Conservation (phyloP, 2,888 invertebrate species). For the Cosmorhoe ocellata region DNA sequence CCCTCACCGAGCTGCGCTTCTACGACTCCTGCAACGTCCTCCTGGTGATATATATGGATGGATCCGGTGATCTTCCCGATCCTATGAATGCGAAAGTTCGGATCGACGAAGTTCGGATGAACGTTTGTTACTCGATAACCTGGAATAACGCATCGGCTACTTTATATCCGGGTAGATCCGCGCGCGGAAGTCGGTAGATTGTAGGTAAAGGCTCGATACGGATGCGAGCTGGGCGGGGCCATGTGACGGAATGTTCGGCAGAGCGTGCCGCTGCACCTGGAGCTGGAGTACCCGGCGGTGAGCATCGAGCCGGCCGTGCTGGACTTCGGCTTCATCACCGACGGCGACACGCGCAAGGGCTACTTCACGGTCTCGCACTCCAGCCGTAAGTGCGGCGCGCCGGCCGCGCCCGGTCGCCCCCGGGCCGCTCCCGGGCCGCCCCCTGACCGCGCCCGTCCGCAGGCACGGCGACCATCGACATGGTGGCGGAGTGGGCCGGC, state of each 20-base stretch:
- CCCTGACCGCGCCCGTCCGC: too few relatives aligned
- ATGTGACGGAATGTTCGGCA: too few relatives aligned
- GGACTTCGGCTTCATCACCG: conserved; percentile 58
- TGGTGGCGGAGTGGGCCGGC: conserved; percentile 46
- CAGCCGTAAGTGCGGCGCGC: conserved; percentile 51
- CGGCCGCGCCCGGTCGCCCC: too few relatives aligned
- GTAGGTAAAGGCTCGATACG: too few relatives aligned
- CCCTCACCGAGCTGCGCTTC: conserved; percentile 42
- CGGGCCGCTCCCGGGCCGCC: too few relatives aligned
- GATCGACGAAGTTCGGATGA: too few relatives aligned
- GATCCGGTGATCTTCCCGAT: neutral
- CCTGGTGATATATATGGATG: conserved; percentile 30
- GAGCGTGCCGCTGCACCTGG: conserved; percentile 52
- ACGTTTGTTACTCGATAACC: too few relatives aligned
- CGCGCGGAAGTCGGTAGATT: too few relatives aligned
- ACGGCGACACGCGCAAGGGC: conserved; percentile 55
- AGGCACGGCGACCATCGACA: conserved; percentile 46
- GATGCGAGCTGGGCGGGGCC: too few relatives aligned
- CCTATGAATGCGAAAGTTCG: too few relatives aligned
- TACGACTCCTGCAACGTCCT: conserved; percentile 45
- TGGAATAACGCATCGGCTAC: too few relatives aligned
- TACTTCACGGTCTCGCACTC: conserved; percentile 61
- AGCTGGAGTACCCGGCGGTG: conserved; percentile 55
- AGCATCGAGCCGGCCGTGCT: conserved; percentile 44
- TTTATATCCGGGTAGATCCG: too few relatives aligned